These are phyloP conservation scores for Rostratula benghalensis DNA, from an alignment of 2,113 vertebrate genomes.

Conservation along the genomic window DNA sequence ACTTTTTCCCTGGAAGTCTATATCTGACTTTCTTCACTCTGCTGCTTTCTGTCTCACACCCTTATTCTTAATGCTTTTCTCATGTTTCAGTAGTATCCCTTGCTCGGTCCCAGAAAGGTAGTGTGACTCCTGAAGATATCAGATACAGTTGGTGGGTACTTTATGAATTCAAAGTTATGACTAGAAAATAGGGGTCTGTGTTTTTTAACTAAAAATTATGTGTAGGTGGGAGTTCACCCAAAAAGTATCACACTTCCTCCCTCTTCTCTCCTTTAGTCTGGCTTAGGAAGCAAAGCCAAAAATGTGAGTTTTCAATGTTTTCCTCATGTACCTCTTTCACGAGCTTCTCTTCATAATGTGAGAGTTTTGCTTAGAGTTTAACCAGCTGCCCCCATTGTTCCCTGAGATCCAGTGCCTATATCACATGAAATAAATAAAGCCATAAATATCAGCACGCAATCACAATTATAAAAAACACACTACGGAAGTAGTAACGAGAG, in stretches of 20 bases:
- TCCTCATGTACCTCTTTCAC: background rate
- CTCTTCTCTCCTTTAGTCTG: background rate
- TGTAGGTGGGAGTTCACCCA: background rate
- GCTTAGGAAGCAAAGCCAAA: background rate
- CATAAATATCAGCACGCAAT: background rate
- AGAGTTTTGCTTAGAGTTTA: background rate
- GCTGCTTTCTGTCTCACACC: background rate
- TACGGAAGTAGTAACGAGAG: background rate
- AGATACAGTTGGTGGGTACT: background rate
- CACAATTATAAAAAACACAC: background rate
- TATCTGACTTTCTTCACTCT: background rate
- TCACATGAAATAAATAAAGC: background rate
- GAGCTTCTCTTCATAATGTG: background rate
- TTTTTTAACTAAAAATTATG: background rate
- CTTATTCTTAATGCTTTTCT: background rate
- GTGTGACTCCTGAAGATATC: background rate
- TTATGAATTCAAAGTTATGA: background rate
- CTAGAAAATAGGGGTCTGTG: background rate
- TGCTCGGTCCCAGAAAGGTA: background rate
- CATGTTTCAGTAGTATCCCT: background rate
- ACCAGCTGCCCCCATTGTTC: background rate
- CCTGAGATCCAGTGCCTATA: background rate
- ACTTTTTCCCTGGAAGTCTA: background rate
- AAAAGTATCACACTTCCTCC: background rate
- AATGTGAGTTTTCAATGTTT: rapidly evolving